phyloP scores from a whole-genome alignment of 2,113 vertebrate genomes.

The Procavia capensis region DNA sequence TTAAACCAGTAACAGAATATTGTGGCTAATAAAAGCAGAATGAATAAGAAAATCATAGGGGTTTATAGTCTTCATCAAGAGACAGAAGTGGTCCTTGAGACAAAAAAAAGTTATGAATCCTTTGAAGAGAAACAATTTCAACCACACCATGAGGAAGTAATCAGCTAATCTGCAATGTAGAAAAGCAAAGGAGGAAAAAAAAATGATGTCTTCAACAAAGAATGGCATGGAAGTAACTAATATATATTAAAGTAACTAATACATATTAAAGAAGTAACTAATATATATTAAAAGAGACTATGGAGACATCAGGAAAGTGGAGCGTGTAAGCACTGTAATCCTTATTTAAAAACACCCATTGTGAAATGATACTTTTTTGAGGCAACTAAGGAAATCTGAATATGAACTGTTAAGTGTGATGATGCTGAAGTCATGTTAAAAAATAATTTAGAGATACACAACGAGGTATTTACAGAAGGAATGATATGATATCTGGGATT shows the following conservation, averaged over 20 bases:
- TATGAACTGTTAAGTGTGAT: neutral
- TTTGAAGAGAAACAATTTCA: neutral
- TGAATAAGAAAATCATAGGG: constrained; percentile 18
- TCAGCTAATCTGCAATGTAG: neutral
- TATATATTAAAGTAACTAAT: too few species aligned
- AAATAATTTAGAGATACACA: neutral
- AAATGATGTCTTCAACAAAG: neutral
- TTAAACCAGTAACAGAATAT: neutral
- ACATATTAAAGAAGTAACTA: too few species aligned
- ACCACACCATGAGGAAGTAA: neutral
- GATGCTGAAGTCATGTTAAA: constrained; percentile 8
- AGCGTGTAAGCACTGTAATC: neutral
- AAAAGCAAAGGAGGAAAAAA: neutral
- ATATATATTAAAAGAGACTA: neutral
- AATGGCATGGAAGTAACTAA: neutral
- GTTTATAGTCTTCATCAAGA: neutral
- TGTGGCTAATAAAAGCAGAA: neutral
- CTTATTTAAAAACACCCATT: neutral
- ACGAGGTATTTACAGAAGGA: neutral
- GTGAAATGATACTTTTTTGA: neutral
- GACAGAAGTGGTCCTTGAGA: neutral
- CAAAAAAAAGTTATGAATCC: neutral
- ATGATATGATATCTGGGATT: neutral
- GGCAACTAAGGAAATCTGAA: constrained; percentile 23
- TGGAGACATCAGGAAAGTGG: neutral